Evolutionary conservation across 2,888 invertebrate species (phyloP).

Genomic region (Autographa pulchrina): DNA sequence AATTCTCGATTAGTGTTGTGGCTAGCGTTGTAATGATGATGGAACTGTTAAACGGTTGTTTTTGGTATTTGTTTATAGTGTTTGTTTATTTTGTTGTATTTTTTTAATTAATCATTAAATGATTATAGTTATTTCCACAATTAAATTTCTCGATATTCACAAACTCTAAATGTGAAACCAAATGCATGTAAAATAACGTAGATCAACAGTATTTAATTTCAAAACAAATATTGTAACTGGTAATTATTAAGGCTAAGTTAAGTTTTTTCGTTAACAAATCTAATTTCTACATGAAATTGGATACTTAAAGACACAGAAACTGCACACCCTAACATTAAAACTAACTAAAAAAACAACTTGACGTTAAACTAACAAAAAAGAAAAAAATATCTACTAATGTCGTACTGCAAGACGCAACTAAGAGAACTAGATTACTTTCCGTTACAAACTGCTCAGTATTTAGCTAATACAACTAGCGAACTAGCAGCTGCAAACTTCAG

Average conservation of each 20-base stretch:
- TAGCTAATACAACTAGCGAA: slow-evolving; percentile 53
- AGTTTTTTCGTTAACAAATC: no score
- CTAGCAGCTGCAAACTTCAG: slow-evolving; percentile 34
- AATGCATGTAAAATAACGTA: no score
- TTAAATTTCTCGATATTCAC: no score
- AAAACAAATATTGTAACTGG: no score
- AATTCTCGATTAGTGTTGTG: slow-evolving; percentile 20
- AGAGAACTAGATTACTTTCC: slow-evolving; percentile 43
- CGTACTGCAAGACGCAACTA: slow-evolving; percentile 30
- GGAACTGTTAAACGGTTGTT: not conserved
- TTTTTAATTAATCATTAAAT: slow-evolving; percentile 2
- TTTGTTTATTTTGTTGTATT: not conserved
- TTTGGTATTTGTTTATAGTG: not conserved
- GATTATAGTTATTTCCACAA: no score
- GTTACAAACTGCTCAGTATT: slow-evolving; percentile 53
- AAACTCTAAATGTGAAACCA: no score
- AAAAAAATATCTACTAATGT: slow-evolving; percentile 20
- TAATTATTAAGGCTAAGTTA: no score
- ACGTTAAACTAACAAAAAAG: not conserved
- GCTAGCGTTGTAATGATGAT: slow-evolving; percentile 17
- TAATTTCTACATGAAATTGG: no score
- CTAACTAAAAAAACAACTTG: not conserved
- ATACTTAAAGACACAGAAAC: no score
- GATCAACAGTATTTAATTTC: no score
- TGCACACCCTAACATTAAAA: not conserved